Base-by-base conservation (phyloP, 2,888 invertebrate genomes). In the Cotesia congregata region DNA sequence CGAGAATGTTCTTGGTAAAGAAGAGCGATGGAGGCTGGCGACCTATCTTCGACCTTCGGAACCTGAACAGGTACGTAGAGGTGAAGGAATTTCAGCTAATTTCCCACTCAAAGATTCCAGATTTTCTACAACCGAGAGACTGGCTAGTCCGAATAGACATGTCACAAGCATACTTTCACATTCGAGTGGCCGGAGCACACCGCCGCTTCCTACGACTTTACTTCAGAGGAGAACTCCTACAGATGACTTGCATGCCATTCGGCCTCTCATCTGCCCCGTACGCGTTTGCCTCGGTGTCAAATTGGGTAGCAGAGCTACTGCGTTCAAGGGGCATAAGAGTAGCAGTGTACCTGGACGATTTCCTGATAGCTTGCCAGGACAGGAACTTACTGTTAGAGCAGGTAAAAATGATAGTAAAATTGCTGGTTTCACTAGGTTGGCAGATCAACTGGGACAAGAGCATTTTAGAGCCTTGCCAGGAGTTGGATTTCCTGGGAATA, bases 1-100 rank as follows among this genome's bases (percentile, higher is more conserved):
- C 78, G 38, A 74, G 15, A 39, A 72, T 76, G 61, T 76, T 73
- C 41, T 61, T 73, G 9, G 30, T 76, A 5, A 9, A 40, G 9
- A 76, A 76, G n/a, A 73, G 68, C 76, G 72, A 41, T 59, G 74
- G 78, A 40, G 75, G 62, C 15, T 20, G 75, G 15, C 70, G 86
- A 89, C 79, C 90, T 90, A 81, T 90, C 88, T 67, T 90, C 90
- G n/a, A 80, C 90, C 71, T 82, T 85, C 38, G 86, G 85, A 81
- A 80, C 9, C 38, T 67, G 1, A 17, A 67, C 67, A 20, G 39
- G 6, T 30, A 30, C 39, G 67, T 67, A 6, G n/a, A 30, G 38
- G 38, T 38, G 38, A 9, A 6, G 20, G 38, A 67, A 38, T 67
- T 67, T 30, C 30, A 67, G n/a, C 67, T 67, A 9, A 30, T 67